These are phyloP conservation scores for Periophthalmodon schlosseri DNA, from an alignment of 2,113 vertebrate species.

Conservation along the genomic window DNA sequence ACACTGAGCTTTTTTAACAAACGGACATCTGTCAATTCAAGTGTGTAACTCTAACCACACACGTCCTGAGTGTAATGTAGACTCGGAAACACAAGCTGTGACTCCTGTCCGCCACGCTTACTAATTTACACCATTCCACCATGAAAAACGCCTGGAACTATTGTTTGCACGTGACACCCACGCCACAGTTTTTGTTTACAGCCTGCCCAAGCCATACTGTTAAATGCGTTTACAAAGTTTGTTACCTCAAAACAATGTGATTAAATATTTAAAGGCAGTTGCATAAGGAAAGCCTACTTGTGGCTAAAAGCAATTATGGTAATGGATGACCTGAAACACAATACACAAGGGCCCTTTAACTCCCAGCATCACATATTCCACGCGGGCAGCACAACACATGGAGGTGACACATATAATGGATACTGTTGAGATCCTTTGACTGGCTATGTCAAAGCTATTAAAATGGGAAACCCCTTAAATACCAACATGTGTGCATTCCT, in stretches of 20 bases:
- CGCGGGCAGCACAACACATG: constrained; percentile 34
- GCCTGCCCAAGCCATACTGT: constrained; percentile 47
- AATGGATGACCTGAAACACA: constrained; percentile 80
- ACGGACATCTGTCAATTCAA: constrained; percentile 70
- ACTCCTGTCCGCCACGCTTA: constrained; percentile 41
- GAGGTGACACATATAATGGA: constrained; percentile 53
- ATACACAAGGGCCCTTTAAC: constrained; percentile 73
- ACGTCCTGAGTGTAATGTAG: constrained; percentile 72
- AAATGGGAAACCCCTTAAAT: neutral
- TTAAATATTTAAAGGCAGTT: constrained; percentile 79
- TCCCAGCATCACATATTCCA: constrained; percentile 69
- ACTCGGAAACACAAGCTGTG: constrained; percentile 74
- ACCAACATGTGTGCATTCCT: neutral
- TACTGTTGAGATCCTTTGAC: neutral
- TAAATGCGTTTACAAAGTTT: constrained; percentile 69
- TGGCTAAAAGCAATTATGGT: constrained; percentile 80
- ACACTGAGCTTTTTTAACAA: constrained; percentile 67
- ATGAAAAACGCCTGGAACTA: constrained; percentile 45
- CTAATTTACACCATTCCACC: constrained; percentile 62
- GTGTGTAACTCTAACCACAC: constrained; percentile 76
- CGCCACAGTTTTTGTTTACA: constrained; percentile 58
- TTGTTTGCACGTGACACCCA: constrained; percentile 49
- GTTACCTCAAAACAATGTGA: constrained; percentile 74
- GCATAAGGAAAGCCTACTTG: constrained; percentile 74
- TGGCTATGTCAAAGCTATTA: neutral